Evolutionary conservation across 1,140 invertebrate species (phyloP).

Genomic region (Brachionus paranguensis): DNA sequence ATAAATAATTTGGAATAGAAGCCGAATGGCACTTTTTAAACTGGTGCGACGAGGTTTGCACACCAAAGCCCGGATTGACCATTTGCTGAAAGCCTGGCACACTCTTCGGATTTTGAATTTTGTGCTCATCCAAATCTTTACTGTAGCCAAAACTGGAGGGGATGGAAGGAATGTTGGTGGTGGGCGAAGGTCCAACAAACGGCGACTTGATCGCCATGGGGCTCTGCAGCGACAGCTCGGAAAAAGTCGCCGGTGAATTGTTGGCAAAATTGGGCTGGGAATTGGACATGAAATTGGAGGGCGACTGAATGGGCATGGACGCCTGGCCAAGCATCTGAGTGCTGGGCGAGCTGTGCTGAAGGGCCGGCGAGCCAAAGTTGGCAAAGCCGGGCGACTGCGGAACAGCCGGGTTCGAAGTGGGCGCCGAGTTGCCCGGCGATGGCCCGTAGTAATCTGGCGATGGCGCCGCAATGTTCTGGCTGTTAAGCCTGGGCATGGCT

Average conservation of each 20-base stretch:
- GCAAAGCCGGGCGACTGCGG: conserved; percentile 23
- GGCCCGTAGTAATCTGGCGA: conserved; percentile 9
- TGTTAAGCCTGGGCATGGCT: background rate
- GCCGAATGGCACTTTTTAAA: conserved; percentile 26
- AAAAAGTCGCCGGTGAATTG: conserved; percentile 29
- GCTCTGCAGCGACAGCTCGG: conserved; percentile 17
- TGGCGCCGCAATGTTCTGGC: background rate
- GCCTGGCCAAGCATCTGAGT: background rate
- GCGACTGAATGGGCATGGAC: conserved; percentile 1
- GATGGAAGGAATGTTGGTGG: conserved; percentile 15
- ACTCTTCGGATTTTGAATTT: background rate
- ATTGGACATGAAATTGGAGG: conserved; percentile 6
- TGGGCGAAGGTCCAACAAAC: conserved; percentile 8
- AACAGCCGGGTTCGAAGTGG: background rate
- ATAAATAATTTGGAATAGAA: conserved; percentile 22
- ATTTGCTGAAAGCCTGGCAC: background rate
- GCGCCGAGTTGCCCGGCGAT: background rate
- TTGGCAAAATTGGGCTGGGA: conserved; percentile 1
- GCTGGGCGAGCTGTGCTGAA: conserved; percentile 21
- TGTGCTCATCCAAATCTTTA: background rate
- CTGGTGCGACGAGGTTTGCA: background rate
- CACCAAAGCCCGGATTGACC: background rate
- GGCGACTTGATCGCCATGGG: conserved; percentile 16
- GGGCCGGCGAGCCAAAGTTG: conserved; percentile 32
- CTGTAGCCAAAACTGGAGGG: background rate